Evolutionary conservation across 2,113 vertebrate genomes (phyloP).

Genomic region (Camelus dromedarius): DNA sequence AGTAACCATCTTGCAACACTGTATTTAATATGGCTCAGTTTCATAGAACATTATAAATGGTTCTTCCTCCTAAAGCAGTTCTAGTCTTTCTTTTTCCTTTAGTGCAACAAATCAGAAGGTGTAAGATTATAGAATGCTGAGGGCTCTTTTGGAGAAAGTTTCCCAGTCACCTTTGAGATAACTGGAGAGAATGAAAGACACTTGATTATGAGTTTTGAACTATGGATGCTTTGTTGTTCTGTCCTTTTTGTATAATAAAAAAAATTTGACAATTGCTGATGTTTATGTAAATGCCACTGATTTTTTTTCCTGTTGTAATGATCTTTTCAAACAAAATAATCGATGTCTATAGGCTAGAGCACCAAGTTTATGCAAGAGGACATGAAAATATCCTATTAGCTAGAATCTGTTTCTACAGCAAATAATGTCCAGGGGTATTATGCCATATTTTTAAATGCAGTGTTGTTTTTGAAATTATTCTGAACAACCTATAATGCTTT

Average conservation of each 20-base stretch:
- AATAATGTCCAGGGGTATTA: not conserved
- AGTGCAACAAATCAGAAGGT: not conserved
- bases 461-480: not conserved
- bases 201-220: not conserved
- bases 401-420: not conserved
- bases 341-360: not conserved
- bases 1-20: not conserved
- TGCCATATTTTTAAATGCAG: not conserved
- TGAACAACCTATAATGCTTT: not conserved
- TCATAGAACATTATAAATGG: not conserved
- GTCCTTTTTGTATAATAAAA: not conserved
- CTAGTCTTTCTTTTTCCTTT: not conserved
- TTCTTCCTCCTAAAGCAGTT: not conserved
- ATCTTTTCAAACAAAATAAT: slow-evolving; percentile 27
- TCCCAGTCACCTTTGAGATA: not conserved
- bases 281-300: not conserved
- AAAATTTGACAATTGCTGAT: not conserved
- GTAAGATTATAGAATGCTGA: not conserved
- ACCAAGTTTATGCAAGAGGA: not conserved
- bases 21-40: not conserved
- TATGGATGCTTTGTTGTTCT: not conserved
- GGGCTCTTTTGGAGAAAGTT: not conserved
- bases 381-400: not conserved
- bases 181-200: not conserved
- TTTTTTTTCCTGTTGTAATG: not conserved